A percentile compares a stretch with the other conserved stretches of the same genome.
phyloP scores from a whole-genome alignment of 2,113 vertebrate species.

The Natator depressus region DNA sequence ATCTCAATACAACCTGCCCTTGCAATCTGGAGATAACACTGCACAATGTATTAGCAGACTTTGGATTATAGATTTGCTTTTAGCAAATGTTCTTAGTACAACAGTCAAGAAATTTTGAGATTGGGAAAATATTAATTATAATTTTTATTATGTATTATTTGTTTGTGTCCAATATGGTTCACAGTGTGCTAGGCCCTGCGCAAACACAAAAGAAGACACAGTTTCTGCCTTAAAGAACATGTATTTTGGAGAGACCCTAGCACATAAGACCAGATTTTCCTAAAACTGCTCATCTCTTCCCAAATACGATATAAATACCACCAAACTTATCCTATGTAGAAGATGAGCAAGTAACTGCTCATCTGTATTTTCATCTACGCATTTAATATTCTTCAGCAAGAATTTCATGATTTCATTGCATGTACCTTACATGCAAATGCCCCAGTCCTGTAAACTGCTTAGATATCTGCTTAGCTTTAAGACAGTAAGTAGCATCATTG shows the following conservation, averaged over 20 bases:
- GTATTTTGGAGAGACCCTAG: not conserved
- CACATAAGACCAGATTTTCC: not conserved
- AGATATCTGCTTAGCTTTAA: not conserved
- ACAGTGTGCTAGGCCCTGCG: not conserved
- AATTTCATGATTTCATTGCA: not conserved
- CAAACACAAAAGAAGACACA: not conserved
- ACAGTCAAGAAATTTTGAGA: not conserved
- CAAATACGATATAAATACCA: not conserved
- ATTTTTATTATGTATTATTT: not conserved
- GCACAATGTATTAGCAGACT: conserved; percentile 2
- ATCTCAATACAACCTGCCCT: not conserved
- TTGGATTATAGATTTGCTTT: not conserved
- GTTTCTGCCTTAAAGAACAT: not conserved
- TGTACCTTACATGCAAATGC: not conserved
- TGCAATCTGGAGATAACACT: conserved; percentile 64
- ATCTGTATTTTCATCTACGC: not conserved
- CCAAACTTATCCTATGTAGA: not conserved
- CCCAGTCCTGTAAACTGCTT: not conserved
- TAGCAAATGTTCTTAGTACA: not conserved
- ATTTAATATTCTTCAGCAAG: not conserved
- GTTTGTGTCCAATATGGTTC: not conserved
- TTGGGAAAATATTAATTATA: not conserved
- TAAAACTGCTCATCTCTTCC: not conserved
- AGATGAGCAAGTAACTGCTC: not conserved
- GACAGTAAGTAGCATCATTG: not conserved